A percentile compares a stretch with the other conserved stretches of the same genome.
phyloP scores from a whole-genome alignment of 2,888 invertebrate species.

The Crepidodera aurea region DNA sequence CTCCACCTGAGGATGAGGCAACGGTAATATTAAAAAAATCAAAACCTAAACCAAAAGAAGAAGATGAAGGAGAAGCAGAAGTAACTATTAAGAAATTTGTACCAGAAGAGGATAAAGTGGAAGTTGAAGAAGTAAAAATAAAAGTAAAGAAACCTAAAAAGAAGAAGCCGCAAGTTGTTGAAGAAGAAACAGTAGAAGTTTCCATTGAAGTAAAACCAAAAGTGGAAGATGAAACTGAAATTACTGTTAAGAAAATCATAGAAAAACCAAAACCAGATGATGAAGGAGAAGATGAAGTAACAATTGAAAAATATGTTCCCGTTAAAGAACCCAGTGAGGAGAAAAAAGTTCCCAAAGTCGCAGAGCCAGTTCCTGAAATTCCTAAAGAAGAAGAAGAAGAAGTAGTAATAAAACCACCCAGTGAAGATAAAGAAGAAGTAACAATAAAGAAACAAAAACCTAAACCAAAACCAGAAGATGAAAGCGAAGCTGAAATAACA shows the following conservation, averaged over 20 bases:
- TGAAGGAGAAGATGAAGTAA: slow-evolving; percentile 41
- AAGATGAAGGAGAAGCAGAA: slow-evolving; percentile 42
- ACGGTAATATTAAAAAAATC: slow-evolving; percentile 48
- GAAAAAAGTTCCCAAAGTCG: slow-evolving; percentile 19
- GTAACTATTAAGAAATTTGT: slow-evolving; percentile 50
- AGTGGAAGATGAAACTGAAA: slow-evolving; percentile 44
- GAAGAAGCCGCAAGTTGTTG: slow-evolving; percentile 43
- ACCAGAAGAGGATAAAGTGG: slow-evolving; percentile 59
- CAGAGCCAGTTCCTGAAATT: neutral
- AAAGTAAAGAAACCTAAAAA: slow-evolving; percentile 40
- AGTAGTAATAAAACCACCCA: slow-evolving; percentile 39
- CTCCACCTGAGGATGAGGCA: slow-evolving; percentile 31
- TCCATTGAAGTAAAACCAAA: slow-evolving; percentile 30
- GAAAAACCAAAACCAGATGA: slow-evolving; percentile 42
- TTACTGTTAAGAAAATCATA: slow-evolving; percentile 51
- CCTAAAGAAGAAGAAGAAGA: slow-evolving; percentile 39
- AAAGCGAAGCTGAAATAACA: slow-evolving; percentile 48
- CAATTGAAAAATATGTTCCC: slow-evolving; percentile 49
- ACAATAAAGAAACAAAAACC: slow-evolving; percentile 33
- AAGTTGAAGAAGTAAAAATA: slow-evolving; percentile 42
- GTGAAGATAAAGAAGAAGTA: slow-evolving; percentile 46
- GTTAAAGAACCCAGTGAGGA: slow-evolving; percentile 64
- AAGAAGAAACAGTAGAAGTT: slow-evolving; percentile 54
- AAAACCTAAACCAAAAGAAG: slow-evolving; percentile 39
- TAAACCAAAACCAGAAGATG: slow-evolving; percentile 50